These are phyloP conservation scores for Monarcha castaneiventris DNA, from an alignment of 2,113 vertebrate genomes.

Conservation along the genomic window DNA sequence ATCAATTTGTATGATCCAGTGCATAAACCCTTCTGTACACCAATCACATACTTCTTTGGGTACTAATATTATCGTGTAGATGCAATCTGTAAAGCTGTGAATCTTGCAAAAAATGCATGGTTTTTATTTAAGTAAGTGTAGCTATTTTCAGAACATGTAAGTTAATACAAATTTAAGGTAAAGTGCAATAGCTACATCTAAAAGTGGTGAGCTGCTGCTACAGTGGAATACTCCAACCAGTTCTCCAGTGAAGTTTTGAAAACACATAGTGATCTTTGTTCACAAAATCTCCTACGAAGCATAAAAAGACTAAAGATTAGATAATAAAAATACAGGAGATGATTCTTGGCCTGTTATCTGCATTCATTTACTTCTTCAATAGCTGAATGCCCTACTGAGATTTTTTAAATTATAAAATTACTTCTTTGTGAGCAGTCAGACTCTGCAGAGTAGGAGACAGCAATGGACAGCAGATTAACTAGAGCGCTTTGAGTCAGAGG, in stretches of 20 bases:
- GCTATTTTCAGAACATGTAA: background rate
- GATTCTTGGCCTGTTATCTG: background rate
- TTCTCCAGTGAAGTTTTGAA: background rate
- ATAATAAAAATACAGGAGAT: background rate
- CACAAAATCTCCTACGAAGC: background rate
- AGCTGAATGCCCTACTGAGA: background rate
- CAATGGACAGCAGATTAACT: background rate
- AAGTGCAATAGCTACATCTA: conserved; percentile 42
- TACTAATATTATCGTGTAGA: background rate
- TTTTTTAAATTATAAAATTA: background rate
- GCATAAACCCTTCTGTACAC: background rate
- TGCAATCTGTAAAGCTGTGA: background rate
- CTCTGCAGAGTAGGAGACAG: background rate
- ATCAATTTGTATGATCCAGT: background rate
- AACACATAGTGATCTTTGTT: background rate
- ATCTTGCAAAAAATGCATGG: background rate
- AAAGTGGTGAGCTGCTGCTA: background rate
- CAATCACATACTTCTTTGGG: background rate
- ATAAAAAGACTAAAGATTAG: background rate
- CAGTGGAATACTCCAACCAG: background rate
- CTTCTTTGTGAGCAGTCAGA: background rate
- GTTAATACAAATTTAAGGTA: background rate
- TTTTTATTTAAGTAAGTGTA: background rate
- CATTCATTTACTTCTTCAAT: background rate
- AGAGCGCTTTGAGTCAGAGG: background rate